A percentile compares a stretch with the other conserved stretches of the same genome.
Conservation (phyloP, 2,888 invertebrate species). For the Saturnia japonica region DNA sequence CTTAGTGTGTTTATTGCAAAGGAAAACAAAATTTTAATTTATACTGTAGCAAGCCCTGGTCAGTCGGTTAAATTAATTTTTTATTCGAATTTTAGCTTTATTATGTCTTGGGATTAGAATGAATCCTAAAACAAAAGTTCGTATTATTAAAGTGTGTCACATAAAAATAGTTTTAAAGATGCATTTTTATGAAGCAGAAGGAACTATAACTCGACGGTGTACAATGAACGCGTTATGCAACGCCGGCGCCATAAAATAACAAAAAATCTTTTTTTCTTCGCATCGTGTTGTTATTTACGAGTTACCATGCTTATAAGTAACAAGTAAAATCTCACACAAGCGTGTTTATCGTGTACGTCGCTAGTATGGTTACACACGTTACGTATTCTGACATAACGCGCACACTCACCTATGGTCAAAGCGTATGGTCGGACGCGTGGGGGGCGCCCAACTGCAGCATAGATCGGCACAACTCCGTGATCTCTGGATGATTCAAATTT, state of each 20-base stretch:
- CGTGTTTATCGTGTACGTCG: not conserved
- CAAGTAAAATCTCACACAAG: slow-evolving; percentile 4
- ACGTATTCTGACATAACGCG: slow-evolving; percentile 20
- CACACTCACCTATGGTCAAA: slow-evolving; percentile 82
- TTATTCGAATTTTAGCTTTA: not conserved
- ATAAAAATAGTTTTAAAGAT: slow-evolving; percentile 1
- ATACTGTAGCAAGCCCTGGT: no score
- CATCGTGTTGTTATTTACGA: slow-evolving; percentile 56
- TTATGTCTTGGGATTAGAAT: not conserved
- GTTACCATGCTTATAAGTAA: slow-evolving; percentile 43
- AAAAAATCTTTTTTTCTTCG: slow-evolving; percentile 52
- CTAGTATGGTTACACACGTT: not conserved
- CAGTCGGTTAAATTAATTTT: not conserved
- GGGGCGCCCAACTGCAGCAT: slow-evolving; percentile 83
- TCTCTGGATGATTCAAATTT: slow-evolving; percentile 85
- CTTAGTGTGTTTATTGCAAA: not conserved
- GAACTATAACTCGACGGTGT: not conserved
- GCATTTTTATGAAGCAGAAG: not conserved
- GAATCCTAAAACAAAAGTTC: not conserved
- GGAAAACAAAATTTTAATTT: no score
- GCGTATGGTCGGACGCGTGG: slow-evolving; percentile 83
- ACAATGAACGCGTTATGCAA: slow-evolving; percentile 54
- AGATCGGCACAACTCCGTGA: slow-evolving; percentile 85
- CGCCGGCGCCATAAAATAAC: slow-evolving; percentile 47
- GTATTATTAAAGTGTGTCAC: not conserved